Conservation (phyloP, 2,888 invertebrate species). For the Xestia rhomboidea region DNA sequence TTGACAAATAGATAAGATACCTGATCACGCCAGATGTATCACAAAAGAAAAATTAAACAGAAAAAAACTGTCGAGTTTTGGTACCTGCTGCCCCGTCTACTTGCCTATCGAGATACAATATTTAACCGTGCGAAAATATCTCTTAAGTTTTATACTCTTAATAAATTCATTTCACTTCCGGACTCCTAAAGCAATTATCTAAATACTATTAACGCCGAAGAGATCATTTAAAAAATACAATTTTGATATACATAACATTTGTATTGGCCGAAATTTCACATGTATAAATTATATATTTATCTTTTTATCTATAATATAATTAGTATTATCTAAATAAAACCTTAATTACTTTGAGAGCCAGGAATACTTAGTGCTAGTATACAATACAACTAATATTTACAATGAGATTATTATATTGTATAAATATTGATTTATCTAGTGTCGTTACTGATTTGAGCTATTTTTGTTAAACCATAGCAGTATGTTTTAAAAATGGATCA, state of each 20-base stretch:
- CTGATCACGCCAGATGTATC: conserved; percentile 14
- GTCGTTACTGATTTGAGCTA: conserved; percentile 89
- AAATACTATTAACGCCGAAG: conserved; percentile 87
- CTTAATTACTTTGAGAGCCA: conserved; percentile 91
- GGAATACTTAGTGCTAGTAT: conserved; percentile 87
- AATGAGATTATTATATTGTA: conserved; percentile 88
- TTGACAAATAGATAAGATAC: conserved; percentile 39
- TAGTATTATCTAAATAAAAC: conserved; percentile 86
- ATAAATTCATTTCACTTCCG: conserved; percentile 90
- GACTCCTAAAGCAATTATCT: conserved; percentile 90
- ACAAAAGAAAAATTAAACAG: conserved; percentile 24
- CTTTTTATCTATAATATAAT: conserved; percentile 77
- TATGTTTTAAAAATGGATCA: conserved; percentile 71
- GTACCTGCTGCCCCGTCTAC: conserved; percentile 71
- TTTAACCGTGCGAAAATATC: conserved; percentile 90
- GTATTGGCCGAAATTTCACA: conserved; percentile 88
- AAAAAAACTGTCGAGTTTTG: conserved; percentile 66
- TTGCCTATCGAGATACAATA: conserved; percentile 81
- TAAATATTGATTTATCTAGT: conserved; percentile 88
- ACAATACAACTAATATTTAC: conserved; percentile 87
- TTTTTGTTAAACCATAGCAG: conserved; percentile 78
- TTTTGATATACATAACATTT: conserved; percentile 89
- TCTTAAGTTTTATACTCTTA: conserved; percentile 87
- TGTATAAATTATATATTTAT: conserved; percentile 84
- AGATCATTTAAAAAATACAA: conserved; percentile 90